phyloP scores from a whole-genome alignment of 2,797 vertebrate genomes.

The Emydoidea blandingii region DNA sequence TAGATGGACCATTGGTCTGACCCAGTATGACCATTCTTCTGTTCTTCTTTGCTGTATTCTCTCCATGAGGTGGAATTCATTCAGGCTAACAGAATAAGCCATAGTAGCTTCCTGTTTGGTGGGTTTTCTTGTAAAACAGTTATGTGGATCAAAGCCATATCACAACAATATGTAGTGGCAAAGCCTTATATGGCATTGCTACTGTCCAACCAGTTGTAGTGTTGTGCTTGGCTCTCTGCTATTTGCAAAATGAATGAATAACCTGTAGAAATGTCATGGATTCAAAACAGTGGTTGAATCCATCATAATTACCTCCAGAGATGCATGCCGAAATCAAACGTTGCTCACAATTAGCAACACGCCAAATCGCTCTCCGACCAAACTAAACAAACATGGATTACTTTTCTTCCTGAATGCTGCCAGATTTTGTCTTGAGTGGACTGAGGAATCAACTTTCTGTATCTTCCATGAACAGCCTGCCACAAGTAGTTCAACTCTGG shows the following conservation, averaged over 20 bases:
- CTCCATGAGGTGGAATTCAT: not conserved
- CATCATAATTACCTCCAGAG: not conserved
- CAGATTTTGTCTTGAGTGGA: not conserved
- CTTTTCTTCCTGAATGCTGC: not conserved
- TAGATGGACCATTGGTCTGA: not conserved
- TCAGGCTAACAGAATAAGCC: not conserved
- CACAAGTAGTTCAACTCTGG: not conserved
- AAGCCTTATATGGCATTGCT: not conserved
- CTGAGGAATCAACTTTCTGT: not conserved
- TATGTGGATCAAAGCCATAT: not conserved
- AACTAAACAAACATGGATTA: not conserved
- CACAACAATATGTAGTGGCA: fast-evolving
- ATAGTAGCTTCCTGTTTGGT: not conserved
- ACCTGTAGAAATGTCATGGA: no score
- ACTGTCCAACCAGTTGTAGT: not conserved
- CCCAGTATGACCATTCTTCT: not conserved
- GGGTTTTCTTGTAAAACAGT: not conserved
- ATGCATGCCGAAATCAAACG: not conserved
- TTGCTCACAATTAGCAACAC: not conserved
- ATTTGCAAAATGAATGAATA: not conserved
- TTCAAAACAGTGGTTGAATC: not conserved
- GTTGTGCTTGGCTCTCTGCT: not conserved
- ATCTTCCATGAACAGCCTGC: not conserved
- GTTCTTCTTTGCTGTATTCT: fast-evolving
- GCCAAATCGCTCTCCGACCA: not conserved